phyloP scores from a whole-genome alignment of 2,113 vertebrate genomes.

The Xenus cinereus region DNA sequence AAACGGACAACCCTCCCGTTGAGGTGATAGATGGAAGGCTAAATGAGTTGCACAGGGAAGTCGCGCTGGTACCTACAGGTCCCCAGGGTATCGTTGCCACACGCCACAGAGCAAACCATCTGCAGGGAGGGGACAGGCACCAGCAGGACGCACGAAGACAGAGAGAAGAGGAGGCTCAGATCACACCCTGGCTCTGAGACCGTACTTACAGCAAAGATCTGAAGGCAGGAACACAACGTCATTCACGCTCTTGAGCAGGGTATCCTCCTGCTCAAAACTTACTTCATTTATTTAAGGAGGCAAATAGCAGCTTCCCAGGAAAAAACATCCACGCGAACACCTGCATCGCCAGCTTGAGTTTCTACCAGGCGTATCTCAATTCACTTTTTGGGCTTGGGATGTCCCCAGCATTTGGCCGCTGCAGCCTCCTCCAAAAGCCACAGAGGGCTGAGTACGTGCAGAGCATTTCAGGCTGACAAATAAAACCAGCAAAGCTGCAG shows the following conservation, averaged over 20 bases:
- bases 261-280: background rate
- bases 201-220: fast-evolving
- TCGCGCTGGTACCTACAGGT: background rate
- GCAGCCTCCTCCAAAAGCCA: background rate
- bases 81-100: background rate
- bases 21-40: background rate
- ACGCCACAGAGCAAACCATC: background rate
- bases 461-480: background rate
- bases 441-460: background rate
- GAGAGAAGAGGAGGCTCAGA: background rate
- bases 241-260: background rate
- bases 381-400: background rate
- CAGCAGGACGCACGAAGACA: background rate
- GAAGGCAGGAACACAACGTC: background rate
- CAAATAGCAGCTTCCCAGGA: background rate
- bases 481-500: background rate
- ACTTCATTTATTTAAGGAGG: background rate
- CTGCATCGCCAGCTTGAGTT: background rate
- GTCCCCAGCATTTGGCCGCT: fast-evolving
- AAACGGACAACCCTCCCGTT: background rate
- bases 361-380: background rate
- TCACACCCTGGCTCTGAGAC: background rate
- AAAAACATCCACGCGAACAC: background rate
- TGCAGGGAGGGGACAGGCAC: background rate
- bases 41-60: background rate